Conservation (phyloP, 2,797 vertebrate genomes). For the Silurus lanzhouensis region DNA sequence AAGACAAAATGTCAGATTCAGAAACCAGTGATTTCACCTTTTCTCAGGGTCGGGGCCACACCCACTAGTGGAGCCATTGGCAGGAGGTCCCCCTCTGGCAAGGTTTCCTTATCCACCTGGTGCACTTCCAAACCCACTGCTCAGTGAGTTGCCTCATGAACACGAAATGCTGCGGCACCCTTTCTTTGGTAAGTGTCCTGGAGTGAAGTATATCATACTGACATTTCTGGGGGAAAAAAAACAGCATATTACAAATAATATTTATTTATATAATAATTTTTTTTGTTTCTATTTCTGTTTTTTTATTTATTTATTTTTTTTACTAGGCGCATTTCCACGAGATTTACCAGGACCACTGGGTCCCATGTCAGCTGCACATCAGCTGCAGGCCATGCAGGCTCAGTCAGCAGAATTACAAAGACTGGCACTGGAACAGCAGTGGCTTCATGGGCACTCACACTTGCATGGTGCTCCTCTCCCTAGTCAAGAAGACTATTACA, state of each 20-base stretch:
- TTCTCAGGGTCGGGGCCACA: constrained; percentile 83
- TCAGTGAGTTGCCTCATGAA: constrained; percentile 92
- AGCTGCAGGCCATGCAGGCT: constrained; percentile 98
- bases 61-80: constrained; percentile 88
- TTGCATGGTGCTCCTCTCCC: constrained; percentile 93
- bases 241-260: too few species aligned
- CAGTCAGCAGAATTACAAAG: constrained; percentile 97
- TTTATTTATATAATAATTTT: background rate
- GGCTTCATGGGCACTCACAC: constrained; percentile 95
- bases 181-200: constrained; percentile 85
- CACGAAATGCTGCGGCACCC: constrained; percentile 98
- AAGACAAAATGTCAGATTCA: too few species aligned
- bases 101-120: constrained; percentile 93
- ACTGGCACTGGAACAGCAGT: constrained; percentile 98
- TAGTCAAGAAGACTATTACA: constrained; percentile 99
- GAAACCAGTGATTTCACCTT: background rate
- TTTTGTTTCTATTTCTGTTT: background rate
- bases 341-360: constrained; percentile 91
- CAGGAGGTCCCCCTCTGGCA: constrained; percentile 89
- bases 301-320: background rate
- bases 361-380: constrained; percentile 97
- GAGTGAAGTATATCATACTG: background rate
- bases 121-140: constrained; percentile 88
- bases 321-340: constrained; percentile 87
- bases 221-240: background rate